These are phyloP conservation scores for Macaca mulatta DNA, from an alignment of 2,113 vertebrate species.

Conservation along the genomic window DNA sequence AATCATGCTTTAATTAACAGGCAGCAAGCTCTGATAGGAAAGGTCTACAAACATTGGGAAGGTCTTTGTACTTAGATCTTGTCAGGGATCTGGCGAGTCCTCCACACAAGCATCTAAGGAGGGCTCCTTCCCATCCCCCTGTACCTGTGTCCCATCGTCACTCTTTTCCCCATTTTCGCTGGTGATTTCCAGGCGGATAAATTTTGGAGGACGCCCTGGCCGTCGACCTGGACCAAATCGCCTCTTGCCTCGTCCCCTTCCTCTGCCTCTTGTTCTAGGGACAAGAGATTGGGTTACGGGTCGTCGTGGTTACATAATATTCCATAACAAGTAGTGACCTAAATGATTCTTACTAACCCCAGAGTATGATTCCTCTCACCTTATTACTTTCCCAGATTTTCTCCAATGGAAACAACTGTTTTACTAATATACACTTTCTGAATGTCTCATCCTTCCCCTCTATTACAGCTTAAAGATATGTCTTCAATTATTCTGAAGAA, in stretches of 20 bases:
- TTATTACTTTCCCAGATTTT: background rate
- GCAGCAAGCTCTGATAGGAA: background rate
- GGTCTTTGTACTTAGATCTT: background rate
- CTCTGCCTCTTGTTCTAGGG: constrained; percentile 92
- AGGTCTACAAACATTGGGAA: background rate
- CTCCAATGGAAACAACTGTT: background rate
- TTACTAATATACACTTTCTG: background rate
- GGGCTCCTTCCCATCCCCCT: background rate
- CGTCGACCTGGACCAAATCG: constrained; percentile 93
- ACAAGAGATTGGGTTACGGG: constrained; percentile 71
- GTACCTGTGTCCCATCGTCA: constrained; percentile 87
- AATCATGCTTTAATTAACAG: background rate
- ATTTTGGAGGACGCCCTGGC: constrained; percentile 95
- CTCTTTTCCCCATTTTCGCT: constrained; percentile 87
- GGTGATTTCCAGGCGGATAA: constrained; percentile 90
- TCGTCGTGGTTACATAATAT: background rate
- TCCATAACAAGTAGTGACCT: background rate
- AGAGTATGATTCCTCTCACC: background rate
- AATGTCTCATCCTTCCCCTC: background rate
- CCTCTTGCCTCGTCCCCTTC: constrained; percentile 93
- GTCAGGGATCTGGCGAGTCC: background rate
- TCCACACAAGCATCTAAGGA: background rate
- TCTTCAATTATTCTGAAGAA: constrained; percentile 28
- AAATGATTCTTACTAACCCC: background rate
- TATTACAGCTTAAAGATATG: background rate